Base-by-base conservation (phyloP, 2,113 vertebrate species). In the Cottus gobio region DNA sequence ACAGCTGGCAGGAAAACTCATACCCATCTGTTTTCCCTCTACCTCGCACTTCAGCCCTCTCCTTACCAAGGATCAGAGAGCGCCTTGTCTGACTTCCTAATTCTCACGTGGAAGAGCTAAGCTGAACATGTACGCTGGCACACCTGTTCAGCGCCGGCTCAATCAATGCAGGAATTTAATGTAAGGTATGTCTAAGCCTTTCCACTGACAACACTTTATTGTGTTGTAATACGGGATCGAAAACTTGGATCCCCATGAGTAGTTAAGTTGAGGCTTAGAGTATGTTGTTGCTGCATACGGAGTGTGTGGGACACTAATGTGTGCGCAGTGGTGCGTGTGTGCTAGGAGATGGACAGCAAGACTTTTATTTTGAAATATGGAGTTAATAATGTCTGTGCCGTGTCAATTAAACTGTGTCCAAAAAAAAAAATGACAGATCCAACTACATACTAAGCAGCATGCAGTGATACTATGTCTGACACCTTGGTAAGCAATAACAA, bases 111-210 rank as follows among this genome's bases (percentile, higher is more conserved):
- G 80, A 85, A 42, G 65, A 89, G 73, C 68, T 89, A 65, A 79
- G 90, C 87, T 80, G 76, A 91, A 85, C 85, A 75, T 85, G 74
- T 88, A 74, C 31, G 73, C 75, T 26, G 42, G 36, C 80, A 75
- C 87, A 93, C 90, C 87, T 91, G 89, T 85, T 81, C 78, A 57
- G 68, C n/a, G 36, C 72, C 26, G 71, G 68, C 73, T 90, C 87
- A 67, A 61, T 90, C 87, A 79, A 71, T 22, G 20, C 74, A 85
- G 85, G 89, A 80, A 77, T 82, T 30, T 83, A 82, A 79, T 85
- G 71, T 79, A 82, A 77, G 85, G 71, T 79, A 66, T 15, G 24
- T 84, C 73, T 87, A 57, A 89, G 61, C 71, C 46, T 80, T 63
- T 73, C 58, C 76, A 60, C 87, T 87, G 84, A 80, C 88, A 89